A percentile compares a stretch with the other conserved stretches of the same genome.
phyloP scores from a whole-genome alignment of 2,888 invertebrate species.

The Hemicrepidius hirtus region DNA sequence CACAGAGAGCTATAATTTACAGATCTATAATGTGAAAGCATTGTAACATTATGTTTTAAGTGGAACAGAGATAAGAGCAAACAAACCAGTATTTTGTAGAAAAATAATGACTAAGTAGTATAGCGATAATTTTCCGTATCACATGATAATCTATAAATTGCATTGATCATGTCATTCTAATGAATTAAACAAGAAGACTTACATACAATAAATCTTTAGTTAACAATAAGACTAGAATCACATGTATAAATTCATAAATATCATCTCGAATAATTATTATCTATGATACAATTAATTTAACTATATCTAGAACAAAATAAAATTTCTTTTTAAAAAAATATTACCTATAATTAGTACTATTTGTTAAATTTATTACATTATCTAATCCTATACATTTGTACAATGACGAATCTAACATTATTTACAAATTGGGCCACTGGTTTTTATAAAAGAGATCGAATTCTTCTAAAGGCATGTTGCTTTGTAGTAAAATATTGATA shows the following conservation, averaged over 20 bases:
- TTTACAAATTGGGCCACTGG: slow-evolving; percentile 25
- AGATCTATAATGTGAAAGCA: background rate
- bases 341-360: slow-evolving; percentile 34
- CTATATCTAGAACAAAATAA: slow-evolving; percentile 27
- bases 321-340: slow-evolving; percentile 40
- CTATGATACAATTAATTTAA: slow-evolving; percentile 23
- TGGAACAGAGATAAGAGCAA: background rate
- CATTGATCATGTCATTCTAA: slow-evolving; percentile 22
- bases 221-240: slow-evolving; percentile 44
- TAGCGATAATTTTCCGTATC: slow-evolving; percentile 23
- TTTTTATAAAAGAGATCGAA: too few species aligned
- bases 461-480: too few species aligned
- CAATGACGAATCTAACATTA: slow-evolving; percentile 25
- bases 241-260: slow-evolving; percentile 37
- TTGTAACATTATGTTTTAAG: background rate
- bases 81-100: slow-evolving; percentile 7
- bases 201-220: slow-evolving; percentile 28
- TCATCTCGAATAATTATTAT: slow-evolving; percentile 25
- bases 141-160: slow-evolving; percentile 32
- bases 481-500: too few species aligned
- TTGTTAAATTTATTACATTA: slow-evolving; percentile 30
- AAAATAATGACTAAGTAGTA: slow-evolving; percentile 25
- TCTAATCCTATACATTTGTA: slow-evolving; percentile 38
- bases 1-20: background rate
- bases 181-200: slow-evolving; percentile 14